Evolutionary conservation across 2,113 vertebrate species (phyloP).

Genomic region (Equus quagga): DNA sequence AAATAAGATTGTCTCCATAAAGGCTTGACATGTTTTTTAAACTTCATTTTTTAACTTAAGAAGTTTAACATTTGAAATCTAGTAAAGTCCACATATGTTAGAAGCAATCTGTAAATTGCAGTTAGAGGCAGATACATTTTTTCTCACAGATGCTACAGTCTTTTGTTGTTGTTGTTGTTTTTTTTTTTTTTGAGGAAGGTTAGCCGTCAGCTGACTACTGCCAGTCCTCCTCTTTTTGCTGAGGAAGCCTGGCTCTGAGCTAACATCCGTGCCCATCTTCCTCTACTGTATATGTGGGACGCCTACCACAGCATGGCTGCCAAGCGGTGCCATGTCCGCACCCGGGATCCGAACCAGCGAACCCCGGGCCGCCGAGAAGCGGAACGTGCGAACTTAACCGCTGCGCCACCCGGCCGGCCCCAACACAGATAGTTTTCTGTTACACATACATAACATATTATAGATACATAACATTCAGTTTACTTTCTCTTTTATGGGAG

Average conservation of each 20-base stretch:
- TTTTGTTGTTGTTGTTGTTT: neutral
- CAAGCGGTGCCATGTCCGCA: too few relatives aligned
- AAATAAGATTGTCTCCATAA: neutral
- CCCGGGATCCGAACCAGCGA: too few relatives aligned
- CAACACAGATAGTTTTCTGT: neutral
- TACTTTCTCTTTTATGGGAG: conserved; percentile 30
- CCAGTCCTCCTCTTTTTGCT: too few relatives aligned
- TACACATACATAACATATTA: neutral
- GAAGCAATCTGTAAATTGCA: neutral
- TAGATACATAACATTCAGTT: neutral
- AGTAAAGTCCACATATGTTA: neutral
- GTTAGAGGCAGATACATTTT: conserved; percentile 5
- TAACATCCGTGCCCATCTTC: too few relatives aligned
- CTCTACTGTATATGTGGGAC: too few relatives aligned
- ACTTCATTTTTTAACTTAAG: conserved; percentile 12
- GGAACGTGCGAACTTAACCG: too few relatives aligned
- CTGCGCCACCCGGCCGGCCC: too few relatives aligned
- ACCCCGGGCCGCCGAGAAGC: too few relatives aligned
- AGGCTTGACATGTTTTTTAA: neutral
- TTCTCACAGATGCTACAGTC: neutral
- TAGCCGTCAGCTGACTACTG: too few relatives aligned
- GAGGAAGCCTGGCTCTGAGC: too few relatives aligned
- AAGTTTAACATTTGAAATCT: conserved; percentile 16
- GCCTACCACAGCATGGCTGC: too few relatives aligned
- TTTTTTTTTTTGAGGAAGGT: too few relatives aligned